Evolutionary conservation across 1,140 invertebrate genomes (phyloP).

Genomic region (Atta colombica): DNA sequence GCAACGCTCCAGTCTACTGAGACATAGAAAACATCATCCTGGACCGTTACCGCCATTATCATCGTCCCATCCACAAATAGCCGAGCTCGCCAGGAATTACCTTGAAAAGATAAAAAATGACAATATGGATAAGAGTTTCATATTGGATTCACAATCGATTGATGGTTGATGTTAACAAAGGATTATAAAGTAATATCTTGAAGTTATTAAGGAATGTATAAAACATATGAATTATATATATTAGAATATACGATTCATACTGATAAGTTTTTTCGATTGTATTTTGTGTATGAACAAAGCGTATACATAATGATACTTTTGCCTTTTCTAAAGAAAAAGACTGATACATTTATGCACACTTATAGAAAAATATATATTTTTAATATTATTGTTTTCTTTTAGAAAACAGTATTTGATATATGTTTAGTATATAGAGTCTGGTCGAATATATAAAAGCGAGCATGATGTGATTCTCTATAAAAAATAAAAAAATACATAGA

Average conservation of each 20-base stretch:
- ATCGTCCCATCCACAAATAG: constrained; percentile 72
- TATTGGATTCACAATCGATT: constrained; percentile 32
- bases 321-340: not conserved
- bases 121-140: constrained; percentile 27
- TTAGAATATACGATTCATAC: not conserved
- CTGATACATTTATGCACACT: not conserved
- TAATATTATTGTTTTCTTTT: not conserved
- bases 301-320: not conserved
- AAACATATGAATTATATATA: not conserved
- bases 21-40: constrained; percentile 72
- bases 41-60: constrained; percentile 59
- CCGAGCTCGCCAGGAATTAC: constrained; percentile 73
- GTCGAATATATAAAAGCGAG: too few relatives aligned
- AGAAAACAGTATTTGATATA: not conserved
- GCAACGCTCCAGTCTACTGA: constrained; percentile 68
- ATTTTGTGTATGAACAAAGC: not conserved
- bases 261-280: not conserved
- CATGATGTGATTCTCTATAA: too few relatives aligned
- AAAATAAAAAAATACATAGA: too few relatives aligned
- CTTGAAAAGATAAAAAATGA: constrained; percentile 65
- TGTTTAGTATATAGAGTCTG: too few relatives aligned
- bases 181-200: not conserved
- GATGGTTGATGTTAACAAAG: constrained; percentile 3
- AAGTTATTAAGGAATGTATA: not conserved
- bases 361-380: not conserved